A percentile compares a stretch with the other conserved stretches of the same genome.
These are phyloP conservation scores for Zaprionus kolodkinae DNA, from an alignment of 1,140 invertebrate species.

Conservation along the genomic window DNA sequence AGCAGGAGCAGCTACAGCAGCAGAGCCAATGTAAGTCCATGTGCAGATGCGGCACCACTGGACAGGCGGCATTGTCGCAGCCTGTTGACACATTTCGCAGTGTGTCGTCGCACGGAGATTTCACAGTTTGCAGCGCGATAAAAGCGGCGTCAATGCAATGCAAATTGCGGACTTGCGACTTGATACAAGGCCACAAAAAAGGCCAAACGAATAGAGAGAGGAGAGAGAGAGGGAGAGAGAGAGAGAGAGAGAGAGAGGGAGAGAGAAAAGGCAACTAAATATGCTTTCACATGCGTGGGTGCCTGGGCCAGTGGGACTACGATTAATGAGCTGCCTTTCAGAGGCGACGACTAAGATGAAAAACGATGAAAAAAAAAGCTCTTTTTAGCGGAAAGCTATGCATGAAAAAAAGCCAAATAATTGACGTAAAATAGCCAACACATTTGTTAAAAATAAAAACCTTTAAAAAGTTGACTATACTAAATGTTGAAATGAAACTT, in stretches of 20 bases:
- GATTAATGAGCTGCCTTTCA: conserved; percentile 21
- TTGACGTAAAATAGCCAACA: too few relatives aligned
- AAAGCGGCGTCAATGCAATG: conserved; percentile 77
- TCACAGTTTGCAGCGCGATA: conserved; percentile 67
- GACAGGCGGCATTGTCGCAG: conserved; percentile 57
- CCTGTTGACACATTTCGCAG: conserved; percentile 69
- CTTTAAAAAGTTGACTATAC: too few relatives aligned
- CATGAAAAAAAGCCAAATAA: too few relatives aligned
- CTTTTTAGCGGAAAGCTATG: too few relatives aligned
- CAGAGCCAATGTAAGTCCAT: conserved; percentile 36
- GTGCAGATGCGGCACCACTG: conserved; percentile 20
- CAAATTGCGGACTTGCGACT: conserved; percentile 66
- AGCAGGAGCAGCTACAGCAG: too few relatives aligned
- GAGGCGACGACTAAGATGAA: not conserved
- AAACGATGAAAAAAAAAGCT: too few relatives aligned
- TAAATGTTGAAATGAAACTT: too few relatives aligned
- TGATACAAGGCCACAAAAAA: conserved; percentile 52
- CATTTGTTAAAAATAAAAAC: too few relatives aligned
- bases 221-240: conserved; percentile 38
- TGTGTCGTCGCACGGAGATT: conserved; percentile 47
- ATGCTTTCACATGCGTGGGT: conserved; percentile 2
- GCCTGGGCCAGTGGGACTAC: not conserved
- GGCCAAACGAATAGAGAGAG: conserved; percentile 55
- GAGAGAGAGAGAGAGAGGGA: conserved; percentile 45
- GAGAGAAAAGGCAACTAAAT: conserved; percentile 19